Evolutionary conservation across 2,888 invertebrate genomes (phyloP).

Genomic region (Balanococcus diminutus): DNA sequence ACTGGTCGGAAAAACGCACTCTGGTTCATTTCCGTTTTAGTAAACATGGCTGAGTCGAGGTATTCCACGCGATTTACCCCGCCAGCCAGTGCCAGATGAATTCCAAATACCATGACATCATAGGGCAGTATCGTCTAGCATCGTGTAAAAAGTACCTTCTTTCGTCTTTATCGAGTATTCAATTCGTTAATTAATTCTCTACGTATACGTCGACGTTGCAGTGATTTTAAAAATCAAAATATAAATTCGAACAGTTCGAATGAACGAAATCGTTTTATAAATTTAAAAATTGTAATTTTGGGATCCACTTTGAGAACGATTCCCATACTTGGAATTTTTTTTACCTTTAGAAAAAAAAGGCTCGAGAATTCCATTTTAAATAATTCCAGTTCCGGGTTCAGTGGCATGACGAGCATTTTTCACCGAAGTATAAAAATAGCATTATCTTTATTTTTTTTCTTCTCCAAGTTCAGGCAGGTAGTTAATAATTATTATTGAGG

Average conservation of each 20-base stretch:
- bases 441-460: too few species aligned
- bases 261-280: neutral
- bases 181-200: neutral
- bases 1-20: too few species aligned
- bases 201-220: neutral
- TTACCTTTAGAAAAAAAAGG: neutral
- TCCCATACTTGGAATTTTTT: neutral
- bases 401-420: neutral
- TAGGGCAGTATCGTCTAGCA: neutral
- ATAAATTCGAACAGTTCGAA: neutral
- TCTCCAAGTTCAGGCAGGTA: too few species aligned
- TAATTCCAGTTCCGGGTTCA: neutral
- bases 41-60: too few species aligned
- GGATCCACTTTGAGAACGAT: neutral
- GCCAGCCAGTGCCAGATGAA: too few species aligned
- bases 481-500: too few species aligned
- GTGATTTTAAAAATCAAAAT: neutral
- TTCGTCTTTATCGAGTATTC: neutral
- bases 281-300: neutral
- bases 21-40: too few species aligned
- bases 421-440: neutral
- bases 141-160: neutral
- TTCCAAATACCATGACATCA: neutral
- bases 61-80: too few species aligned
- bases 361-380: neutral